These are phyloP conservation scores for Cisticola juncidis DNA, from an alignment of 2,113 vertebrate genomes.

Conservation along the genomic window DNA sequence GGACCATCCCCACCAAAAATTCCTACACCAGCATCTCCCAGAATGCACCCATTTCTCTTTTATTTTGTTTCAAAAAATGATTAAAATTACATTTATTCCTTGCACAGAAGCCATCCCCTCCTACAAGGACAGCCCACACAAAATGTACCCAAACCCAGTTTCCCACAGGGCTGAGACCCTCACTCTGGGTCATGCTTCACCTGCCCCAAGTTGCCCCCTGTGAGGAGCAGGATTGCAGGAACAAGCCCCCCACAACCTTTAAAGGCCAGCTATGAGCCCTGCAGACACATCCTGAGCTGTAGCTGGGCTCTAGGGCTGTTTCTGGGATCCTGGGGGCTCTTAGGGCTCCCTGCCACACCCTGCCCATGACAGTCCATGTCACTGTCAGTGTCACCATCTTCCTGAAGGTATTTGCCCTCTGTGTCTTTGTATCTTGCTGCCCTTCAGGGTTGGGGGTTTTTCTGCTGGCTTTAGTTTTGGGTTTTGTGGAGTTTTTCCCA, in stretches of 20 bases:
- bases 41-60: accelerated
- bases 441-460: not conserved
- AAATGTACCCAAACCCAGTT: not conserved
- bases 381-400: accelerated
- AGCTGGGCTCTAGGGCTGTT: accelerated
- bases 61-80: accelerated
- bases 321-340: not conserved
- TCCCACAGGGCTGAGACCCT: accelerated
- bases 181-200: not conserved
- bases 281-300: accelerated
- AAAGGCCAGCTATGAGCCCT: not conserved
- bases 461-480: not conserved
- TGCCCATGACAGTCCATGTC: not conserved
- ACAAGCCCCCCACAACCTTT: accelerated
- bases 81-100: not conserved
- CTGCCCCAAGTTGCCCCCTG: not conserved
- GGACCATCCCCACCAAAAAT: too few species aligned
- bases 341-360: accelerated
- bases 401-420: not conserved
- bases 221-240: not conserved
- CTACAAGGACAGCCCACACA: accelerated
- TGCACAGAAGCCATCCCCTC: not conserved
- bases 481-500: accelerated
- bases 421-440: not conserved
- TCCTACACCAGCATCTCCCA: not conserved